Percentiles rank a stretch among this genome's conserved stretches.
Conservation (phyloP, 2,888 invertebrate genomes). For the Caenorhabditis virilis region DNA sequence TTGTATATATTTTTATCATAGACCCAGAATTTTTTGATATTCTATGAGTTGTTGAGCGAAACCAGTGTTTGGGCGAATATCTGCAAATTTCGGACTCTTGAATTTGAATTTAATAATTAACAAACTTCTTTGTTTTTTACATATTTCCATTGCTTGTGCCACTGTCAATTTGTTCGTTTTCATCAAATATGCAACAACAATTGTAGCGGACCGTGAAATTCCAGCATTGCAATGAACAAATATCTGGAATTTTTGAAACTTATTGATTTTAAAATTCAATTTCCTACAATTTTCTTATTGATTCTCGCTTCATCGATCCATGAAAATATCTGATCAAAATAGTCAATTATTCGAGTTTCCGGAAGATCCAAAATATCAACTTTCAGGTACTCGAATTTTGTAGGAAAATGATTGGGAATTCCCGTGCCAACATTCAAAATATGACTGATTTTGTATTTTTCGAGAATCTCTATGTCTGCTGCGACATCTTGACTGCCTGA, state of each 20-base stretch:
- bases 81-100: conserved; percentile 26
- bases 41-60: conserved; percentile 56
- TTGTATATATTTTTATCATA: conserved; percentile 8
- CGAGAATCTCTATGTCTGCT: conserved; percentile 68
- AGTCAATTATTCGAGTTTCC: conserved; percentile 62
- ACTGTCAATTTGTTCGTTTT: conserved; percentile 28
- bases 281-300: no score
- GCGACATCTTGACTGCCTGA: conserved; percentile 71
- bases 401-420: conserved; percentile 68
- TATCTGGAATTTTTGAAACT: no score
- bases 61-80: conserved; percentile 59
- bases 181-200: conserved; percentile 70
- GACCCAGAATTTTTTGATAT: conserved; percentile 40
- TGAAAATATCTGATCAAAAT: conserved; percentile 65
- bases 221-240: conserved; percentile 68
- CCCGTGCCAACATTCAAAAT: conserved; percentile 70
- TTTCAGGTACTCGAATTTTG: conserved; percentile 68
- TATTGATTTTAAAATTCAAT: no score
- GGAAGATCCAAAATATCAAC: conserved; percentile 69
- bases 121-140: conserved; percentile 18
- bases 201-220: conserved; percentile 70
- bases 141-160: conserved; percentile 63
- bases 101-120: conserved; percentile 2
- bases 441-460: conserved; percentile 69
- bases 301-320: conserved; percentile 68